Evolutionary conservation across 2,888 invertebrate species (phyloP).

Genomic region (Patella caerulea): DNA sequence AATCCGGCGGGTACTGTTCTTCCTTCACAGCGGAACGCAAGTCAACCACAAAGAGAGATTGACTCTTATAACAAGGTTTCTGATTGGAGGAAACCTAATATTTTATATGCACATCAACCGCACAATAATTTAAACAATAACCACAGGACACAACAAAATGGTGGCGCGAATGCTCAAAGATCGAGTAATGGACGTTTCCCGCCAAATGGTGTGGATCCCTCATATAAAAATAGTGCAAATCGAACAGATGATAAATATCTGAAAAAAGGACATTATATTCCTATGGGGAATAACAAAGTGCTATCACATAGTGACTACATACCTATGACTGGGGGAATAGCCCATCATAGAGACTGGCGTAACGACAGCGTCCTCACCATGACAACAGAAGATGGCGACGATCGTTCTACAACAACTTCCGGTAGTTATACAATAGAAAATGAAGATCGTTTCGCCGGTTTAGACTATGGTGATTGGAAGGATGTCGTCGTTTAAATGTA

Average conservation of each 20-base stretch:
- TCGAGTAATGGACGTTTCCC: too few relatives aligned
- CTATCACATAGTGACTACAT: not conserved
- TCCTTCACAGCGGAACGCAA: not conserved
- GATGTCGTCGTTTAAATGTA: constrained; percentile 49
- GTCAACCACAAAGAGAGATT: not conserved
- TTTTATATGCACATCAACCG: not conserved
- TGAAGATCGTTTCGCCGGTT: constrained; percentile 46
- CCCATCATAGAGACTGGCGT: constrained; percentile 30
- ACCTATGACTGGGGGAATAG: not conserved
- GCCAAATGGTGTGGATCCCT: too few relatives aligned
- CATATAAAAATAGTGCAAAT: too few relatives aligned
- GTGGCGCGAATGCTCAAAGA: not conserved
- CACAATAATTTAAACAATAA: constrained; percentile 3
- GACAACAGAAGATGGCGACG: constrained; percentile 58
- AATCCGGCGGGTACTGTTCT: not conserved
- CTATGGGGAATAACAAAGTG: not conserved
- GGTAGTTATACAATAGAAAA: constrained; percentile 63
- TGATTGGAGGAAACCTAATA: constrained; percentile 4
- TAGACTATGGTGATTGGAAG: constrained; percentile 46
- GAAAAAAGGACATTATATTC: not conserved
- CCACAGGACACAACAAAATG: not conserved
- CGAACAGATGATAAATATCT: too few relatives aligned
- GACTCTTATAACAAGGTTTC: not conserved
- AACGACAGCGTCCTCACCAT: constrained; percentile 54
- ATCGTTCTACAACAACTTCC: constrained; percentile 61